These are phyloP conservation scores for Lycopodina hypogea DNA, from an alignment of 37 sponge, comb jelly and placozoan species.

Conservation along the genomic window DNA sequence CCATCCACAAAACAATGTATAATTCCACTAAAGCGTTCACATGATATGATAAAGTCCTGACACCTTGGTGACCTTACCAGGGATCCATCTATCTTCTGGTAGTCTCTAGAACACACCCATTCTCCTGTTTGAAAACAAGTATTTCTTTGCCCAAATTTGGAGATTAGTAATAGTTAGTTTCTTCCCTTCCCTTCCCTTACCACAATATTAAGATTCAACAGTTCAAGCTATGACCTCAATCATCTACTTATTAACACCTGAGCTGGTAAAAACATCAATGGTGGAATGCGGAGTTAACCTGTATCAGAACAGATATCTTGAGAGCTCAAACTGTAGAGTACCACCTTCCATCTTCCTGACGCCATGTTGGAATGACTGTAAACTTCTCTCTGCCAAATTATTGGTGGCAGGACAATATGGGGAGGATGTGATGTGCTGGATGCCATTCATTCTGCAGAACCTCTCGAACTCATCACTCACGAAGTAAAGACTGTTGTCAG, in stretches of 20 bases:
- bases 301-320: slow-evolving; percentile 18
- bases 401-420: slow-evolving; percentile 28
- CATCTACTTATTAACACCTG: background rate
- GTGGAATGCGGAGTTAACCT: slow-evolving; percentile 25
- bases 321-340: slow-evolving; percentile 2
- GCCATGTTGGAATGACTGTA: slow-evolving; percentile 24
- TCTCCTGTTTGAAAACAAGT: background rate
- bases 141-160: background rate
- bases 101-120: background rate
- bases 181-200: background rate
- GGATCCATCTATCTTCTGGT: background rate
- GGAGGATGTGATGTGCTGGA: slow-evolving; percentile 11
- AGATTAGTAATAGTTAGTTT: background rate
- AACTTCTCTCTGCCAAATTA: slow-evolving; percentile 47
- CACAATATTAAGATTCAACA: background rate
- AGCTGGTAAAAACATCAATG: background rate
- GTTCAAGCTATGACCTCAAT: background rate
- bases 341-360: background rate
- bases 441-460: slow-evolving; percentile 12
- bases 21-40: no score
- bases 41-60: no score
- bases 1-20: no score
- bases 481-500: slow-evolving; percentile 32
- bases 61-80: background rate
- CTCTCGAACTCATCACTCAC: slow-evolving; percentile 14